Evolutionary conservation across 2,113 vertebrate species (phyloP).

Genomic region (Orycteropus afer): DNA sequence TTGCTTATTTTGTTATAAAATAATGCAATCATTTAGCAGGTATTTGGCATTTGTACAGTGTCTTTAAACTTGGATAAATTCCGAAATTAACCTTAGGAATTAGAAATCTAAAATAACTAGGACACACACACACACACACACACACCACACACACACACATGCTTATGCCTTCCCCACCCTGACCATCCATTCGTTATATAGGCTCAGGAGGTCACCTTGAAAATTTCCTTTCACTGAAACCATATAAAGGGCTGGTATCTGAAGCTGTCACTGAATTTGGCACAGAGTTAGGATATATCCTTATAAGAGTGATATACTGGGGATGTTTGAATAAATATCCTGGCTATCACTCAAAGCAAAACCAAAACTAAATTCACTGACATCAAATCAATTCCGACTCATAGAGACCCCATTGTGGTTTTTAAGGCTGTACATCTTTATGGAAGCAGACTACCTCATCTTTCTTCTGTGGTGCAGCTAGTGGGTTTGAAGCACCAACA

Average conservation of each 20-base stretch:
- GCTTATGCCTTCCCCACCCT: background rate
- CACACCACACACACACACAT: background rate
- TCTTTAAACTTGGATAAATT: background rate
- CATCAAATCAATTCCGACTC: too few relatives aligned
- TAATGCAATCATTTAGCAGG: background rate
- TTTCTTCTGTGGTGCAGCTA: too few relatives aligned
- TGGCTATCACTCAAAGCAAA: background rate
- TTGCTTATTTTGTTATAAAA: conserved; percentile 1
- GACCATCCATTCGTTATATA: background rate
- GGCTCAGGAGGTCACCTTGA: background rate
- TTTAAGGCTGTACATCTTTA: too few relatives aligned
- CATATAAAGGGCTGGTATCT: background rate
- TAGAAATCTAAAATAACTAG: conserved; percentile 47
- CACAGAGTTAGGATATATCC: background rate
- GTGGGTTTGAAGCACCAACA: too few relatives aligned
- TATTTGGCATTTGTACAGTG: background rate
- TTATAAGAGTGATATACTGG: background rate
- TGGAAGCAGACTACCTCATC: too few relatives aligned
- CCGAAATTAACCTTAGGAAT: conserved; percentile 24
- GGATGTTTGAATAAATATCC: background rate
- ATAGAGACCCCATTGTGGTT: too few relatives aligned
- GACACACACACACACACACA: background rate
- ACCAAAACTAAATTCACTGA: too few relatives aligned
- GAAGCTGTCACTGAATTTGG: background rate
- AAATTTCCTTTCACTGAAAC: background rate